Conservation (phyloP, 2,888 invertebrate species). For the Agriopis aurantiaria region DNA sequence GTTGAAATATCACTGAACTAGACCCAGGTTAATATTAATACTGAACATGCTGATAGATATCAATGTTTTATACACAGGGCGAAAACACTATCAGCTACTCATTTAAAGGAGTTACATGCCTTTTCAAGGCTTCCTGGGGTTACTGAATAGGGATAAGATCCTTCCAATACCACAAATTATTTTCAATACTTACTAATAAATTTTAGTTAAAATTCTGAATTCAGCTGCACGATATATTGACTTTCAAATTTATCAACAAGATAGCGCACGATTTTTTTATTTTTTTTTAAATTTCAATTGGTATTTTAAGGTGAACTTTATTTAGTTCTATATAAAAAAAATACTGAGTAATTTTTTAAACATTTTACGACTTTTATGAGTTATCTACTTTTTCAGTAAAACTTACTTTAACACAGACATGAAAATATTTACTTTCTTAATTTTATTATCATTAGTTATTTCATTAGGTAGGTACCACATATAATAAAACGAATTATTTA, state of each 20-base stretch:
- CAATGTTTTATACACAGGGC: constrained; percentile 12
- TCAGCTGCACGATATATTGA: neutral
- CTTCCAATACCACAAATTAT: constrained; percentile 27
- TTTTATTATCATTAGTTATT: too few species aligned
- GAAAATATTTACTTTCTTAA: too few species aligned
- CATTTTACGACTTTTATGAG: neutral
- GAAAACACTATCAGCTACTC: constrained; percentile 16
- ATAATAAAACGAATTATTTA: too few species aligned
- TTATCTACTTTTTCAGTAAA: neutral
- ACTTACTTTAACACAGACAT: neutral
- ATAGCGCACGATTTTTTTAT: neutral
- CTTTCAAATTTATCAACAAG: neutral
- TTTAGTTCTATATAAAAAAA: neutral
- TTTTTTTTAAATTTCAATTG: neutral
- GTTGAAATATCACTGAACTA: neutral
- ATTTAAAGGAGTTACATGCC: constrained; percentile 18
- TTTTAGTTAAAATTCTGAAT: constrained; percentile 8
- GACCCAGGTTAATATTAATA: neutral
- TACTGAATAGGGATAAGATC: constrained; percentile 12
- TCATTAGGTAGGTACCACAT: too few species aligned
- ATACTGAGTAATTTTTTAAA: too few species aligned
- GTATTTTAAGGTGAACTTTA: neutral
- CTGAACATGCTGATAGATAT: neutral
- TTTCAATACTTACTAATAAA: constrained; percentile 11
- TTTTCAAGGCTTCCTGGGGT: constrained; percentile 23